Percentiles rank a stretch among this genome's conserved stretches.
These are phyloP conservation scores for Drosophila oshimai DNA, from an alignment of 1,140 invertebrate genomes.

Conservation along the genomic window DNA sequence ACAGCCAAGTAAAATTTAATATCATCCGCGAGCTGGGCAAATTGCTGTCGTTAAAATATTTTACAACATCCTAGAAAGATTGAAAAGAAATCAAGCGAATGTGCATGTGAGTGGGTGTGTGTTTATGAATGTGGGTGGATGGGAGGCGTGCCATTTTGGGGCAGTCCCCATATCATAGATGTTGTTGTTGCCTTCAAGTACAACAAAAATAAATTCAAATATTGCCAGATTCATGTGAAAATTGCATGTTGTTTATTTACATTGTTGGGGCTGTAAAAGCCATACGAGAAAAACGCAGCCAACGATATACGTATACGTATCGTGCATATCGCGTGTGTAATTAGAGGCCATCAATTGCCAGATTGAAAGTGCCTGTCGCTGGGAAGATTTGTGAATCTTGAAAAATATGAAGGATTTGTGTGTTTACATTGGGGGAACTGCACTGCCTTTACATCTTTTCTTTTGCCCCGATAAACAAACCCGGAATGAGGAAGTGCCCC, in stretches of 20 bases:
- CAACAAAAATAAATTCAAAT: constrained; percentile 24
- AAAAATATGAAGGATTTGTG: constrained; percentile 35
- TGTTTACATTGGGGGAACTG: constrained; percentile 21
- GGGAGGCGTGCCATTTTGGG: constrained; percentile 9
- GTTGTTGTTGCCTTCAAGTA: constrained; percentile 2
- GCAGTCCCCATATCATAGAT: constrained; percentile 22
- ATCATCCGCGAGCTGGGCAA: constrained; percentile 22
- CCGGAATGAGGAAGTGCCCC: background rate
- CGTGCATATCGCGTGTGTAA: constrained; percentile 24
- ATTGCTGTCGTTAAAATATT: constrained; percentile 45
- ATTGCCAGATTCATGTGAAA: constrained; percentile 45
- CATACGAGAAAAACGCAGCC: constrained; percentile 13
- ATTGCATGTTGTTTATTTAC: constrained; percentile 48
- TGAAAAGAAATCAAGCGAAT: constrained; percentile 43
- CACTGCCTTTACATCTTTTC: background rate
- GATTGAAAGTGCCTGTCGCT: constrained; percentile 31
- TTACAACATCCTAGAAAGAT: constrained; percentile 53
- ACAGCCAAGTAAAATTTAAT: constrained; percentile 22
- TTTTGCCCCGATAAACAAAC: constrained; percentile 2
- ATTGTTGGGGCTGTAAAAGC: constrained; percentile 40
- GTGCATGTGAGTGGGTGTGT: constrained; percentile 8
- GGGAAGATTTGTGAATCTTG: constrained; percentile 27
- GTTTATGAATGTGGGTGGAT: constrained; percentile 4
- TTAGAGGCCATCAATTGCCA: constrained; percentile 46
- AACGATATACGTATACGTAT: background rate